phyloP scores from a whole-genome alignment of 1,140 invertebrate species.

The Elymnias hypermnestra region DNA sequence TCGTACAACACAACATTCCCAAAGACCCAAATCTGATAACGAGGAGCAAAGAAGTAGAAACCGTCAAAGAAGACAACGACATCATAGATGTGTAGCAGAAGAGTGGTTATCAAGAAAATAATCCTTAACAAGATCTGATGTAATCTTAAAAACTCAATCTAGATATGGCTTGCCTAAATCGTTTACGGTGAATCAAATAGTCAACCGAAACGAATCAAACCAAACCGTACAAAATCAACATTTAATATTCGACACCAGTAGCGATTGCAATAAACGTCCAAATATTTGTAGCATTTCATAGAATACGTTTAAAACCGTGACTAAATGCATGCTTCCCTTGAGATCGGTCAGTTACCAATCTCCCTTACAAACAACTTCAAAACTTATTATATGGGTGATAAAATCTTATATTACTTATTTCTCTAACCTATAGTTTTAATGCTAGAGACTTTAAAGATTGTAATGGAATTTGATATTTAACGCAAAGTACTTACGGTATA shows the following conservation, averaged over 20 bases:
- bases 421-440: too few species aligned
- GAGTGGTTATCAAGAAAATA: conserved; percentile 7
- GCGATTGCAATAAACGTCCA: conserved; percentile 65
- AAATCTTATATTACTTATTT: too few species aligned
- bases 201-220: conserved; percentile 44
- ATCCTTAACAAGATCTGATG: not conserved
- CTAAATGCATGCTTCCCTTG: conserved; percentile 57
- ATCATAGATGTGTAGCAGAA: not conserved
- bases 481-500: conserved; percentile 35
- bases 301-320: conserved; percentile 71
- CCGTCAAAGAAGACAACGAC: conserved; percentile 11
- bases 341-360: conserved; percentile 55
- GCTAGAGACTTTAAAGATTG: too few species aligned
- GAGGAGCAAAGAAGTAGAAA: conserved; percentile 8
- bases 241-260: conserved; percentile 68
- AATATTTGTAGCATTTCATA: conserved; percentile 69
- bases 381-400: not conserved
- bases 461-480: conserved; percentile 38
- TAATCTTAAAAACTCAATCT: conserved; percentile 12
- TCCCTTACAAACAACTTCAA: not conserved
- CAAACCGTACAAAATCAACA: conserved; percentile 52
- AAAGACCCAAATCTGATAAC: not conserved
- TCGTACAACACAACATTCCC: not conserved
- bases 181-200: conserved; percentile 41
- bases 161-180: conserved; percentile 23